Conservation (phyloP, 1,140 invertebrate genomes). For the Pseudomyrmex pallidus region DNA sequence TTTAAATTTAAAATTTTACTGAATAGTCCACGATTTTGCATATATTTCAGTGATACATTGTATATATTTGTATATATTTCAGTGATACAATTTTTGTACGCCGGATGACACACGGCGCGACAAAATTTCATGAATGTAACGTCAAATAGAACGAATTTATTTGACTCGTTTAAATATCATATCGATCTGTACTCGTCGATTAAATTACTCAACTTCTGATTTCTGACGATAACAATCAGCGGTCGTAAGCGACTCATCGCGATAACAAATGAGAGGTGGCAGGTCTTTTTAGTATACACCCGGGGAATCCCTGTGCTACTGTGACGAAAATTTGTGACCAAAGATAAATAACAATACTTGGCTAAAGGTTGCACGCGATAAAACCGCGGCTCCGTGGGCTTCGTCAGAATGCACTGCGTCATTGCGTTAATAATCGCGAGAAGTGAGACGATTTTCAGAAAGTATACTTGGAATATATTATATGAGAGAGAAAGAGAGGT, state of each 20-base stretch:
- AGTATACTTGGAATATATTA: too few relatives aligned
- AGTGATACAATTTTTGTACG: constrained; percentile 6
- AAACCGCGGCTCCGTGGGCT: not conserved
- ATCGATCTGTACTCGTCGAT: not conserved
- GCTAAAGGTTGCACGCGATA: constrained; percentile 17
- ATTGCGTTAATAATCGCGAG: not conserved
- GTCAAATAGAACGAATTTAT: constrained; percentile 11
- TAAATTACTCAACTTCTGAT: not conserved
- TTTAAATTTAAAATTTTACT: not conserved
- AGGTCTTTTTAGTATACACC: not conserved
- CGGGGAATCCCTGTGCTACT: constrained; percentile 16
- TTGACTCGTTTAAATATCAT: not conserved
- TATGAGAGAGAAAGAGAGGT: too few relatives aligned
- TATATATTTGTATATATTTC: not conserved
- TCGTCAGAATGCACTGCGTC: not conserved
- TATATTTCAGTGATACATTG: not conserved
- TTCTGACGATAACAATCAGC: constrained; percentile 1
- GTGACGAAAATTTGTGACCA: constrained; percentile 37
- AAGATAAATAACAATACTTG: constrained; percentile 18
- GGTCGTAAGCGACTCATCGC: too few relatives aligned
- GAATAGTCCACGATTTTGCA: not conserved
- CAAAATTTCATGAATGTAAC: constrained; percentile 6
- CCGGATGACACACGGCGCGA: not conserved
- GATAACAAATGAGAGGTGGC: too few relatives aligned
- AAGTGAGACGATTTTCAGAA: not conserved